Evolutionary conservation across 2,113 vertebrate genomes (phyloP), one percentile per base, ranked within the genome.

Genomic region (Galbula dea): DNA sequence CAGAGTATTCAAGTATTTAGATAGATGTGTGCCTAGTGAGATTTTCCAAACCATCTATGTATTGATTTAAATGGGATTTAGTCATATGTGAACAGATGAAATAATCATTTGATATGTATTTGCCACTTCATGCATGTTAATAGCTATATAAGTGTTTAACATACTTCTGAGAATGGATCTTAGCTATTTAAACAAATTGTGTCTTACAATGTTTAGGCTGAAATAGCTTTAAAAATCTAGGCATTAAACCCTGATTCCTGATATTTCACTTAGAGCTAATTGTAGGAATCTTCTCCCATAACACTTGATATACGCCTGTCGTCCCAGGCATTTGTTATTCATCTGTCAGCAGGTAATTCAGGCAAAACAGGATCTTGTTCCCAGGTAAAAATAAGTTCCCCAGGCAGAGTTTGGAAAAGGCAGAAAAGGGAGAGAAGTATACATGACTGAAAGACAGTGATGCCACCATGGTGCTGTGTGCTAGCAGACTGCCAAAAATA

Each of bases 1-100:
- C 16, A 74, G 68, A 69, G 32, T 89, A 66, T 72, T 77, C 61
- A 83, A 65, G 24, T 90, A 81, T 90, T 93, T 88, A 83, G 72
- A 89, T 4, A 92, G 49, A 75, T 89, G 80, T 77, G 51, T 63
- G 65, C 36, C 92, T 83, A 68, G 29, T 88, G 83, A 91, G 68
- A 69, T 86, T 91, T 92, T 92, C 57, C 83, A 86, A 94, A 90
- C 30, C 22, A 92, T 91, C 88, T 94, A 83, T 86, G 73, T 76
- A 86, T 74, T 78, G 68, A 82, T 93, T 90, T 95, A 87, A 69
- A 82, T 78, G 49, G 36, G 74, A 92, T 85, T 91, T 92, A 92
- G 74, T 61, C 86, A 95, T 96, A 92, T 91, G 81, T 92, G 96
- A 94, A 91, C 81, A 84, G 83, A 82, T 94, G 89, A 89, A 95